Evolutionary conservation across 2,888 invertebrate genomes (phyloP), one percentile per base, ranked within the genome.

Genomic region (Lasioglossum vierecki): DNA sequence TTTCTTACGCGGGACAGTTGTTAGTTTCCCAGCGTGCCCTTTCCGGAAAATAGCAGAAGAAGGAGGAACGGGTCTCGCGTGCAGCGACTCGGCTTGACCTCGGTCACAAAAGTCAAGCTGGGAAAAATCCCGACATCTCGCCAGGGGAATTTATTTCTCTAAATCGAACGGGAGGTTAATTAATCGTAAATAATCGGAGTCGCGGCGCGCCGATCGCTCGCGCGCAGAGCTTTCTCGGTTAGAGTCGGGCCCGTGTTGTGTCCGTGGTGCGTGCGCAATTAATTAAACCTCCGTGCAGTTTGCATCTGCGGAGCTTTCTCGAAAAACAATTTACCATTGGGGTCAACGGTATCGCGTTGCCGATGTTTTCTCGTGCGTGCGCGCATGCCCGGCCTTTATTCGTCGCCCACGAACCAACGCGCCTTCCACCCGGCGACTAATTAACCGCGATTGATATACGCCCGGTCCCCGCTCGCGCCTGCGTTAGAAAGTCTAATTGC

Each of bases 361-460:
- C 46, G 85, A 83, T 80, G 86, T 73, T 85, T 79, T 41, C 84
- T 87, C 82, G 63, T 68, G 73, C 82, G 82, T 76, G 70, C 71
- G 71, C 44, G 71, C 44, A 44, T 71, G 39, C 77, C 83, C 73
- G 73, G 83, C 74, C 78, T 76, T 82, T 85, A 87, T 83, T 87
- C 80, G 79, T 81, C 89, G 88, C 82, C 85, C 87, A 83, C 79
- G 82, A 83, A 63, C 80, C 72, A 30, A 46, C 60, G 68, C 60
- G 71, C 84, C 73, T 72, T 81, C 79, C 72, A 78, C 83, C 79
- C 77, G 77, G 79, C 87, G 88, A 85, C 85, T 87, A 90, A 90
- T 90, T 90, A 90, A 87, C 82, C 83, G 83, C 87, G 88, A 90
- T 90, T 88, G 90, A 90, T 87, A 88, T 88, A 86, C 85, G 79